Evolutionary conservation across 2,797 vertebrate species (phyloP).

Genomic region (Xiphorhynchus erythropygius): DNA sequence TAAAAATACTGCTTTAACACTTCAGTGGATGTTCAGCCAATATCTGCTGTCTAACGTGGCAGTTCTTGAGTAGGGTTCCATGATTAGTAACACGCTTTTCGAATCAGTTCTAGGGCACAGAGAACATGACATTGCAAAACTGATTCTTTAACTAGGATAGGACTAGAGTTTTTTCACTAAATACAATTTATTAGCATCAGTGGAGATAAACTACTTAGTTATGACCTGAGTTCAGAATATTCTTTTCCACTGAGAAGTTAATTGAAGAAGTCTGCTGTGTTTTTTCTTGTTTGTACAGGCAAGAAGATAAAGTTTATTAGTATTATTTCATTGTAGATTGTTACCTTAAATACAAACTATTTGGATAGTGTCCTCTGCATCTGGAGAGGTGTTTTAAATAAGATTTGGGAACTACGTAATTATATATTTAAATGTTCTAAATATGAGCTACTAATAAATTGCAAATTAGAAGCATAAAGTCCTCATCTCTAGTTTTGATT

Average conservation of each 20-base stretch:
- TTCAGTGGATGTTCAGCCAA: background rate
- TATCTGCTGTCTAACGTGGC: background rate
- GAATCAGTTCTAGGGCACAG: background rate
- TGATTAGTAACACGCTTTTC: background rate
- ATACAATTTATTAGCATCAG: background rate
- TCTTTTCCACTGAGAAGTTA: background rate
- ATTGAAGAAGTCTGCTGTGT: background rate
- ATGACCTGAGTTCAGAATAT: background rate
- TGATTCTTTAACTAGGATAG: background rate
- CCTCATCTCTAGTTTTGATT: background rate
- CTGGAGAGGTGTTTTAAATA: background rate
- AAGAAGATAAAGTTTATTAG: background rate
- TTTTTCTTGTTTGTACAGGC: background rate
- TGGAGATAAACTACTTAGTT: background rate
- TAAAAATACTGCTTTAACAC: background rate
- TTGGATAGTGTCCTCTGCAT: background rate
- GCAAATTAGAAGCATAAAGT: background rate
- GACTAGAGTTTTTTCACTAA: background rate
- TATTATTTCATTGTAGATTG: background rate
- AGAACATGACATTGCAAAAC: background rate
- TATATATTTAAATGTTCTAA: background rate
- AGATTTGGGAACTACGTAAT: background rate
- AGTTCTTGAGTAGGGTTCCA: background rate
- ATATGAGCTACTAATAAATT: background rate
- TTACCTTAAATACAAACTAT: background rate